Percentiles rank a stretch among this genome's conserved stretches.
Conservation (phyloP, 2,888 invertebrate genomes). For the Geotrupes spiniger region DNA sequence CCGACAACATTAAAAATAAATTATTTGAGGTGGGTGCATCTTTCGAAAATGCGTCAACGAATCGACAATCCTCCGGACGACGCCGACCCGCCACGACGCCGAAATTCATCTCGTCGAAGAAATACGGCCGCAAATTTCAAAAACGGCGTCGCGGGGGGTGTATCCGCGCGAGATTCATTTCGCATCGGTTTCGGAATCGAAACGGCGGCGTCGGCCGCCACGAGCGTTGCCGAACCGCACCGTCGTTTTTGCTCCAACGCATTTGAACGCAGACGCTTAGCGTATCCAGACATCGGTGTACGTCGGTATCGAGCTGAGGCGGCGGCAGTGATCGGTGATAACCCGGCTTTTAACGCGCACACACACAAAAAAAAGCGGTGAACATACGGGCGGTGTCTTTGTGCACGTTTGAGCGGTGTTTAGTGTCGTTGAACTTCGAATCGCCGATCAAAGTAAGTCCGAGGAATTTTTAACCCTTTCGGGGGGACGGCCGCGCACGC, state of each 20-base stretch:
- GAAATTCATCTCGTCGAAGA: constrained; percentile 2
- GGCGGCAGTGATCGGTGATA: constrained; percentile 1
- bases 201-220: constrained; percentile 17
- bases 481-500: too few species aligned
- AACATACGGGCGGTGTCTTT: constrained; percentile 30
- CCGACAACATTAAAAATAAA: too few species aligned
- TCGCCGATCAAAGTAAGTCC: background rate
- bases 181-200: constrained; percentile 24
- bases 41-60: too few species aligned
- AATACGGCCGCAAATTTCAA: background rate
- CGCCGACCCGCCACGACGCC: too few species aligned
- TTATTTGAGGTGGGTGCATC: too few species aligned
- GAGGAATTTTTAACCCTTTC: too few species aligned
- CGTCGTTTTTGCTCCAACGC: constrained; percentile 22
- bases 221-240: constrained; percentile 17
- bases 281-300: constrained; percentile 18
- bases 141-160: constrained; percentile 9
- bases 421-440: too few species aligned
- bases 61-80: too few species aligned
- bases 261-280: constrained; percentile 31
- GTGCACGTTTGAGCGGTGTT: too few species aligned
- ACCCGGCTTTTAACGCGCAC: constrained; percentile 2
- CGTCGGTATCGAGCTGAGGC: background rate
- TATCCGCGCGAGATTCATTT: constrained; percentile 12
- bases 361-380: constrained; percentile 22